Evolutionary conservation across 2,797 vertebrate species (phyloP), one percentile per base, ranked within the genome.

Genomic region (Anabas testudineus): DNA sequence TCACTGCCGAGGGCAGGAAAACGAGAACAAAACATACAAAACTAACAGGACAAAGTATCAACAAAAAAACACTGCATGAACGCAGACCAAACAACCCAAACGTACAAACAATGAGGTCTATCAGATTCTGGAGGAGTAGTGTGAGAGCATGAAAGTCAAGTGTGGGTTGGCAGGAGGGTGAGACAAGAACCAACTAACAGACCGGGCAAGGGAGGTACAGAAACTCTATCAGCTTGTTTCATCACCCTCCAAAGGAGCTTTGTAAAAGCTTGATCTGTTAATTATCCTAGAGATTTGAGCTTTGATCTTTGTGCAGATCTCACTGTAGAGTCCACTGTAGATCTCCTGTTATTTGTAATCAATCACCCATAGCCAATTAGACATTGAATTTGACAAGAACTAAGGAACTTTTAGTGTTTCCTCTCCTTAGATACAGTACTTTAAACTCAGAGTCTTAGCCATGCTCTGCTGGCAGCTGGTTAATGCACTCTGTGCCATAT

Each of bases 341-440:
- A 70, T 63, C 51, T 66, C 67, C 60, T 75, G 58, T 68, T 83
- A 65, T 67, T 83, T 76, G 51, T 48, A 86, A 41, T 72, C 80
- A 67, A 89, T 91, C 89, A 91, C 56, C 78, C 83, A 16, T 82
- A 84, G 91, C 93, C 90, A 93, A 92, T 93, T 92, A 92, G 88
- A 90, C 70, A 69, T 24, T 49, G 80, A 82, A 76, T 88, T 85
- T 90, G 70, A 80, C 77, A 88, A 79, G 88, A 82, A 78, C 87
- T 39, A 46, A 57, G 70, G 57, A 91, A 87, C 76, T 86, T 84
- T 68, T 84, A 32, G 57, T 60, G 46, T 76, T 80, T 81, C 24
- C 47, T 59, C 26, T 68, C 67, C 67, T 80, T 41, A 74, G 69
- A 67, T 13, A 10, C 28, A 1, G 4, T 80, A 75, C 78, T 78